Conservation (phyloP, 2,797 vertebrate genomes). For the Columba guinea region DNA sequence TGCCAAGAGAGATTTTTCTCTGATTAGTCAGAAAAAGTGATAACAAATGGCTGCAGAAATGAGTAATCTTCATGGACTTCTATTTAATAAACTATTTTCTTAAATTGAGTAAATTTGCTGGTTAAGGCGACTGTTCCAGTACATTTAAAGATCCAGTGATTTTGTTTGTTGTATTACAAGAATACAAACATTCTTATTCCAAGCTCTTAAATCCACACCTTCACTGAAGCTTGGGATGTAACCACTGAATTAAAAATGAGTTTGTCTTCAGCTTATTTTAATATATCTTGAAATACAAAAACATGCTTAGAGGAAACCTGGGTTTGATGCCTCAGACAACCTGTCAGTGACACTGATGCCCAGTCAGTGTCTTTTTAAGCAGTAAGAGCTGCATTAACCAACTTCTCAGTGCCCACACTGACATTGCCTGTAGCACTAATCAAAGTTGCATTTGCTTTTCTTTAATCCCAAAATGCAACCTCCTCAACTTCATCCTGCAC, state of each 20-base stretch:
- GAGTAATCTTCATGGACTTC: accelerated
- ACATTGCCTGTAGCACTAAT: background rate
- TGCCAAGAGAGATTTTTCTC: background rate
- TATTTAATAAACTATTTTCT: background rate
- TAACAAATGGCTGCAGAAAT: background rate
- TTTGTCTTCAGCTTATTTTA: background rate
- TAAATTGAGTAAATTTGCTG: background rate
- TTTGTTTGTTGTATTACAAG: background rate
- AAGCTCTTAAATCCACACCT: background rate
- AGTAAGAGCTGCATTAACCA: slow-evolving; percentile 28
- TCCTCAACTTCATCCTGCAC: background rate
- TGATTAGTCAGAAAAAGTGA: background rate
- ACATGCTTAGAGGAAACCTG: background rate
- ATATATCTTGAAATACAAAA: background rate
- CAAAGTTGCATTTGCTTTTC: background rate
- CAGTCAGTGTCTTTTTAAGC: background rate
- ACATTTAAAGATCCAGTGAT: background rate
- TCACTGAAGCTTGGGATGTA: background rate
- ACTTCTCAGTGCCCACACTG: background rate
- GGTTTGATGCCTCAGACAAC: background rate
- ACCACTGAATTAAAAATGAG: background rate
- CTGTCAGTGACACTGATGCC: background rate
- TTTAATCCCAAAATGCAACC: background rate
- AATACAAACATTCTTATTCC: background rate
- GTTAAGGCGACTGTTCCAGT: background rate